Evolutionary conservation across 1,140 invertebrate genomes (phyloP).

Genomic region (Planococcus citri): DNA sequence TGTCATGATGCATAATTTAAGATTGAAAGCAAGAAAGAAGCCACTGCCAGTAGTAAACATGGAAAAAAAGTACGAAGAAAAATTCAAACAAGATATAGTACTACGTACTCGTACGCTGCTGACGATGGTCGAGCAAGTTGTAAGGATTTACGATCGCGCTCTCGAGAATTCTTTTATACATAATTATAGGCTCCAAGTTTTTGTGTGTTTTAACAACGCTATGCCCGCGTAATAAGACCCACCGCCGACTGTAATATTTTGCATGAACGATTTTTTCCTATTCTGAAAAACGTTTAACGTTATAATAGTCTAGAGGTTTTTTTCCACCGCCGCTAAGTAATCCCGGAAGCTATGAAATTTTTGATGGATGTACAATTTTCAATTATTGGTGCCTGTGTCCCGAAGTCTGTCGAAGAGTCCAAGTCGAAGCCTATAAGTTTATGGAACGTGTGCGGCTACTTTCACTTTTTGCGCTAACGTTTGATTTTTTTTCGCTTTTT

Average conservation of each 20-base stretch:
- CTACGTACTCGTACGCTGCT: not conserved
- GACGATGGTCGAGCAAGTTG: not conserved
- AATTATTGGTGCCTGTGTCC: not conserved
- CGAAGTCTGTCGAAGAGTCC: too few species aligned
- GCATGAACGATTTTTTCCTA: not conserved
- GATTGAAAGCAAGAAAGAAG: not conserved
- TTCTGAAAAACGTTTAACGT: too few species aligned
- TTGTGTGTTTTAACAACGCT: not conserved
- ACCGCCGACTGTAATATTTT: slow-evolving; percentile 1
- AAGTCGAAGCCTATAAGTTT: too few species aligned
- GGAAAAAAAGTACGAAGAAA: not conserved
- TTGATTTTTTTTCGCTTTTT: too few species aligned
- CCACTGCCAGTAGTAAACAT: too few species aligned
- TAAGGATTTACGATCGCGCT: slow-evolving; percentile 6
- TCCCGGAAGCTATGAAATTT: not conserved
- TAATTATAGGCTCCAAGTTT: slow-evolving; percentile 2
- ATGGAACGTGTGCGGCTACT: too few species aligned
- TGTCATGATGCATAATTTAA: not conserved
- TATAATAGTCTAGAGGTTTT: too few species aligned
- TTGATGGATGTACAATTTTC: not conserved
- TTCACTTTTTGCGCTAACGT: not conserved
- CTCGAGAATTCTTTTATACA: not conserved
- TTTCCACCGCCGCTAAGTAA: not conserved
- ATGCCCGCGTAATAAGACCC: not conserved
- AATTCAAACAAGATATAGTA: not conserved